Base-by-base conservation (phyloP, 2,888 invertebrate genomes). In the Drosophila quinaria region DNA sequence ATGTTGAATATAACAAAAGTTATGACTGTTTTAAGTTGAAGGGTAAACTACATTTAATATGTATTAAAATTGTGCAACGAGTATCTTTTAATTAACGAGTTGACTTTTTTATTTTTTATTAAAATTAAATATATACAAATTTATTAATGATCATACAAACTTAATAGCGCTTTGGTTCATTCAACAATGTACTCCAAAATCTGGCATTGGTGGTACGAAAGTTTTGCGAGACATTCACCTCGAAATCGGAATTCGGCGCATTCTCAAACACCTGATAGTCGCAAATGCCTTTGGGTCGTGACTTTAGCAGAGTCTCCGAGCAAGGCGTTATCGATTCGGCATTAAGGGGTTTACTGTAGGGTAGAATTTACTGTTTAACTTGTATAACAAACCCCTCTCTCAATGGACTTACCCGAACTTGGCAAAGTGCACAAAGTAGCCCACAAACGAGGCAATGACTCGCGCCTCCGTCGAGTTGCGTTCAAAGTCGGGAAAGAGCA, bases 391-490 rank as follows among this genome's bases (percentile, higher is more conserved):
- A 13, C 25, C 39, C 4, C 15, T 6, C 3, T 9, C 1, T 2
- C 3, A 3, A 25, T 8, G 25, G 22, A 55, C 90, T 88, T 90
- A 94, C 94, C 94, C 93, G 50, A 90, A 90, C 59, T 83, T 92
- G 10, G 94, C 94, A 80, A 94, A 94, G 49, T 93, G 91, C 0
- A 93, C 93, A 89, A 93, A 94, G 42, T 93, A 84, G 1, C 88
- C 87, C 1, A 94, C 91, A 80, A 94, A 87, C 0, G 87, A 78
- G 33, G 91, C 81, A 1, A 93, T 91, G 39, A 94, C 91, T 46
- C 80, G 65, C 0, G 92, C 89, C 63, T 94, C 93, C 0, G 71
- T 79, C 0, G 92, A 91, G 42, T 86, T 73, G 6, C 74, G 74
- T 4, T 80, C 78, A 42, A 94, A 91, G 50, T 92, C 91, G 0